Percentiles rank a stretch among this genome's conserved stretches.
Conservation (phyloP, 2,797 vertebrate genomes). For the Microctenopoma stevenorrisi region DNA sequence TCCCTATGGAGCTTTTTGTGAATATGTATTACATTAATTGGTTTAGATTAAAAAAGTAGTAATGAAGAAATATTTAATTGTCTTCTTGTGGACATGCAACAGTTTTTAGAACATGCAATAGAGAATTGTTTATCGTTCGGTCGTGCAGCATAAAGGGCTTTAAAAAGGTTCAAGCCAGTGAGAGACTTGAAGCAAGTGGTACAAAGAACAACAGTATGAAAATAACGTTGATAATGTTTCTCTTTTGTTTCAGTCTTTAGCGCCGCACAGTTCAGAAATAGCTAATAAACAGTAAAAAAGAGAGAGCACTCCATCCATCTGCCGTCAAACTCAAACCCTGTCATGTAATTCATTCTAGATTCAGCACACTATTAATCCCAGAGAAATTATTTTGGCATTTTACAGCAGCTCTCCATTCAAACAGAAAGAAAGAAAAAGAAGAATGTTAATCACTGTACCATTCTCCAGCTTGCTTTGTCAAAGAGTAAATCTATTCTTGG, state of each 20-base stretch:
- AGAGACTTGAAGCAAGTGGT: constrained; percentile 46
- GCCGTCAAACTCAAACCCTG: constrained; percentile 34
- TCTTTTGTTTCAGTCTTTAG: constrained; percentile 42
- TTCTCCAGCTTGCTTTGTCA: constrained; percentile 32
- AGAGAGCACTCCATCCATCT: constrained; percentile 45
- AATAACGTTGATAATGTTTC: constrained; percentile 60
- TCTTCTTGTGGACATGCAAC: background rate
- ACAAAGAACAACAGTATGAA: constrained; percentile 53
- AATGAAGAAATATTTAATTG: constrained; percentile 13
- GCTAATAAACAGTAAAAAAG: constrained; percentile 56
- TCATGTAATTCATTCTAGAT: constrained; percentile 4
- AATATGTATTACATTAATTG: constrained; percentile 8
- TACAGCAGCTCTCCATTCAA: no score
- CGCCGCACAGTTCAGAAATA: constrained; percentile 50
- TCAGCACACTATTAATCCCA: no score
- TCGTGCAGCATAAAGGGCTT: constrained; percentile 38
- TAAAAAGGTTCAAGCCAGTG: constrained; percentile 48
- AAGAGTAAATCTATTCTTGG: constrained; percentile 47
- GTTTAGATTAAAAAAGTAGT: constrained; percentile 25
- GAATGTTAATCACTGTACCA: constrained; percentile 40
- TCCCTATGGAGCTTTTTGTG: background rate
- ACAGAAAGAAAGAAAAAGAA: no score
- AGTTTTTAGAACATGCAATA: background rate
- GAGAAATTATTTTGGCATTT: no score
- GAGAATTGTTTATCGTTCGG: constrained; percentile 40